Base-by-base conservation (phyloP, 2,888 invertebrate species). In the Gastrophysa polygoni region DNA sequence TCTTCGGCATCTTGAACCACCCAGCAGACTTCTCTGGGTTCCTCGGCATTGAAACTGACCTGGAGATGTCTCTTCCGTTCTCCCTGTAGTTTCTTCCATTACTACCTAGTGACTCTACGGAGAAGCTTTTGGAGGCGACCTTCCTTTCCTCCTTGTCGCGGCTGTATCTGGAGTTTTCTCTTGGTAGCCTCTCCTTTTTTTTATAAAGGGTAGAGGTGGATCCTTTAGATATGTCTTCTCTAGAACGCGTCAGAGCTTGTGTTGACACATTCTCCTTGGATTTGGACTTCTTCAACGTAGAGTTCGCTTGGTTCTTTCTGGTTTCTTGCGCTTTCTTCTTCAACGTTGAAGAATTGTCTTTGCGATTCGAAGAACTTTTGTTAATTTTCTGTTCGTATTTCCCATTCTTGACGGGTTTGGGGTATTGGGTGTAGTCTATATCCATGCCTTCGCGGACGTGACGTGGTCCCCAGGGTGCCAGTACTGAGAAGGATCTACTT, bases 391-490 rank as follows among this genome's bases (percentile, higher is more conserved):
- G 80, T 70, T 80, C 78, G 73, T 78, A 80, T 71, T 84, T 82
- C 75, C 82, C 71, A 77, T 82, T 78, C 66, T 78, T 78, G 43
- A 75, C 71, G 54, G 74, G 82, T 72, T 83, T 81, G 58, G 81
- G 83, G 73, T 86, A 84, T 73, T 91, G 91, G 11, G 90, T 90
- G 81, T 92, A 92, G 77, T 92, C 91, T 20, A 92, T 90, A 81
- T 92, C 92, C 76, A 89, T 87, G 57, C 87, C 88, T 72, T 92
- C 92, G 74, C 85, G 85, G 74, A 88, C 85, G 74, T 90, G 89
- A 67, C 88, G 86, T 1, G 93, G 93, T 63, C 89, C 89, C 93
- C 93, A 93, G 2, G 93, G 93, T 0, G 93, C 92, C 75, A 93
- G 85, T 70, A 93, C 89, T 2, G 92, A 92, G 73, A 93, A 92